Evolutionary conservation across 2,797 vertebrate genomes (phyloP), one percentile per base, ranked within the genome.

Genomic region (Acrossocheilus fasciatus): DNA sequence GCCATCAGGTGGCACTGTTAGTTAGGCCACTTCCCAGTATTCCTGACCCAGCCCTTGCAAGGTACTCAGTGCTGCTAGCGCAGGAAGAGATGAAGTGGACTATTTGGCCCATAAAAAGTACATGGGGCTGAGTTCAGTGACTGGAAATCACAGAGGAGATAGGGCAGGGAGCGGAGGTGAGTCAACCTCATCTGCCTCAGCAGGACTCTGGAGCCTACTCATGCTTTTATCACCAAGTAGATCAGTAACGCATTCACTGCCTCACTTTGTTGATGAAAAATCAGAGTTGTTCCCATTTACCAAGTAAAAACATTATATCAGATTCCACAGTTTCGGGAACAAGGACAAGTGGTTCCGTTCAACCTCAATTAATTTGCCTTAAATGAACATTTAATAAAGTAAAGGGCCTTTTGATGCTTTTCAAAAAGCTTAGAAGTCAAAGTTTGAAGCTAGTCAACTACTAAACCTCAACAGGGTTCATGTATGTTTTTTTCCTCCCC

Each of bases 1-100:
- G 34, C 88, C 90, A 91, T 88, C 73, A 89, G 93, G 86, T 91
- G 91, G 91, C 92, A 93, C 90, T 92, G 89, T 91, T 89, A 87
- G 89, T 91, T 90, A 91, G 88, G 89, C 59, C 86, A 89, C 87
- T 88, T 88, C 54, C 80, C 54, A 47, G 41, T 87, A 73, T 88
- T 86, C 74, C 52, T 57, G 74, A 85, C 86, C 82, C 88, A 88
- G 64, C 73, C 77, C 82, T 79, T 82, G 86, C 14, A 34, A 26
- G 72, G 54, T 80, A 45, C 74, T 84, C 64, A 70, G 73, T 14
- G 64, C 66, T 45, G 75, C 75, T 70, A 81, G 81, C n/a, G 45
- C 73, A 73, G 75, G 72, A 83, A 78, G 77, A 81, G 41, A 76
- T 36, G 79, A 87, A 79, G 81, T 68, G 77, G 81, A 75, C 81